Percentiles rank a stretch among this genome's conserved stretches.
phyloP scores from a whole-genome alignment of 2,888 invertebrate species.

The Lasioglossum vierecki region DNA sequence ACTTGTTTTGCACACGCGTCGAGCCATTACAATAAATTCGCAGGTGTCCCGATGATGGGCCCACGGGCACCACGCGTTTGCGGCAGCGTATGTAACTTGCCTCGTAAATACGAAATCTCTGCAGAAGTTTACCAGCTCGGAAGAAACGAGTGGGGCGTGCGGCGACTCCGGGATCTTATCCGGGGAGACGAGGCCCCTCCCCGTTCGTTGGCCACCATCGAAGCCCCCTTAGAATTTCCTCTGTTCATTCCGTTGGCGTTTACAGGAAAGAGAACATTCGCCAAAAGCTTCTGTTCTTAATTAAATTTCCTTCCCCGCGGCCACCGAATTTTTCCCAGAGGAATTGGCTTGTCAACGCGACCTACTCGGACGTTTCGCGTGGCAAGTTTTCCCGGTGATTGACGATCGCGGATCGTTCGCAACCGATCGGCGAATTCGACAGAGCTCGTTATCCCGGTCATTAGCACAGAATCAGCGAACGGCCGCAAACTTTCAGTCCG shows the following conservation, averaged over 20 bases:
- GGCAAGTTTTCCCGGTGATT: not conserved
- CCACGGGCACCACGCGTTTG: not conserved
- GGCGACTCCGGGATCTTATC: not conserved
- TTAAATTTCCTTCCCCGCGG: constrained; percentile 15
- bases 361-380: not conserved
- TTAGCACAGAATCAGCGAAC: not conserved
- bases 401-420: not conserved
- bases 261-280: not conserved
- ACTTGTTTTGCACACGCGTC: not conserved
- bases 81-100: constrained; percentile 14
- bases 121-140: constrained; percentile 22
- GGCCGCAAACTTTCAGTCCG: not conserved
- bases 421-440: constrained; percentile 2
- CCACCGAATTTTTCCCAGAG: not conserved
- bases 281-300: constrained; percentile 24
- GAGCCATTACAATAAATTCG: not conserved
- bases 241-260: not conserved
- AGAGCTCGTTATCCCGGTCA: constrained; percentile 1
- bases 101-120: constrained; percentile 38
- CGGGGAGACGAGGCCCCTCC: not conserved
- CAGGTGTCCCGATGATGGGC: not conserved
- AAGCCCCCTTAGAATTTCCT: constrained; percentile 13
- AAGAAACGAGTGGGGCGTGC: constrained; percentile 34
- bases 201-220: not conserved
- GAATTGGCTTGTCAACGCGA: not conserved